These are phyloP conservation scores for Apantesis nais DNA, from an alignment of 2,888 invertebrate species.

Conservation along the genomic window DNA sequence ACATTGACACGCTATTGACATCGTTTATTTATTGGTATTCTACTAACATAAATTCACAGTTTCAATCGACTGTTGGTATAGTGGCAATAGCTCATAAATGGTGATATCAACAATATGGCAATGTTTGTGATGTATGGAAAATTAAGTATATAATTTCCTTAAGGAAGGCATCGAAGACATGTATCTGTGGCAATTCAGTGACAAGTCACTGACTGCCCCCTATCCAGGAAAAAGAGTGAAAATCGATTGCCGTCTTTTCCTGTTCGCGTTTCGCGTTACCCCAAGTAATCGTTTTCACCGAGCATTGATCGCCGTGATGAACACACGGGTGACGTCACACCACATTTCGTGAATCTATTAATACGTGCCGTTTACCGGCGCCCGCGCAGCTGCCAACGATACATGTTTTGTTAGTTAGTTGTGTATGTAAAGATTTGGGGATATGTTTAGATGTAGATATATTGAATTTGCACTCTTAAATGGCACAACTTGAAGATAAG, in stretches of 20 bases:
- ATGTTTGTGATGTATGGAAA: too few species aligned
- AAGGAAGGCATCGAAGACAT: too few species aligned
- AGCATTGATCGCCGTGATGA: background rate
- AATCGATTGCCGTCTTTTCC: background rate
- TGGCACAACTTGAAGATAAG: background rate
- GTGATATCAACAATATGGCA: too few species aligned
- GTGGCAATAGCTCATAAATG: too few species aligned
- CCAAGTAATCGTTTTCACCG: background rate
- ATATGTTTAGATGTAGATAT: background rate
- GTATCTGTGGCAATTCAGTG: too few species aligned
- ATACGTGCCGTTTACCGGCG: conserved; percentile 42
- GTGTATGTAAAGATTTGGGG: conserved; percentile 9
- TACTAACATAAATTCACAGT: too few species aligned
- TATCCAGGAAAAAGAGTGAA: too few species aligned
- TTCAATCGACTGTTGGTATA: too few species aligned
- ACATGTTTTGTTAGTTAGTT: conserved; percentile 27
- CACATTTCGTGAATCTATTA: conserved; percentile 45
- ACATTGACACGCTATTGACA: too few species aligned
- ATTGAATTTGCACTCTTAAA: background rate
- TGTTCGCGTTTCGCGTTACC: background rate
- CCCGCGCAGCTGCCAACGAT: conserved; percentile 45
- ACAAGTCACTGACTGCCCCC: too few species aligned
- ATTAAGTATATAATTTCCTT: too few species aligned
- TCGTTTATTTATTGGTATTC: too few species aligned
- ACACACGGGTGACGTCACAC: conserved; percentile 40